Base-by-base conservation (phyloP, 2,113 vertebrate species). In the Dendrocopos noguchii region DNA sequence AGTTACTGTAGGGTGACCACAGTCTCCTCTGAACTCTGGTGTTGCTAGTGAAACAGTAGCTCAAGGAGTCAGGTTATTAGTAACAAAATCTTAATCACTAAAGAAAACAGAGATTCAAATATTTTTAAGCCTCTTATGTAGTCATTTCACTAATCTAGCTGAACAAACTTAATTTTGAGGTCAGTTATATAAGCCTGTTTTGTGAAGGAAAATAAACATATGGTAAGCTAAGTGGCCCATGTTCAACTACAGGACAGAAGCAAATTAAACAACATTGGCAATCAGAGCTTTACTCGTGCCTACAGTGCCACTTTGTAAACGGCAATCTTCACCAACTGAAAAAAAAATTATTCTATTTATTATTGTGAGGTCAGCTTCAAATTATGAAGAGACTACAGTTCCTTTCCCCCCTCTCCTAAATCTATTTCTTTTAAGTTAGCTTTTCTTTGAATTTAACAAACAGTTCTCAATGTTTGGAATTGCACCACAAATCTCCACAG, bases 391-490 rank as follows among this genome's bases (percentile, higher is more conserved):
- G 2, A 2, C 55, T 20, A 2, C 83, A 73, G 6, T 25, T 60
- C 12, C 4, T 33, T 39, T 57, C 33, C 56, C 24, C 16, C 3
- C 0, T 10, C 3, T 6, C 7, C 13, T 11, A 8, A 57, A 24
- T 57, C 9, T 65, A 9, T 7, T 11, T 27, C 9, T 64, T 33
- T 28, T 29, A 7, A 6, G 47, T 64, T 18, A 0, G 28, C 77
- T 89, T 73, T 70, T 18, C 5, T 70, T 82, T 36, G 24, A 8
- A 29, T 72, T 72, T 81, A 61, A 46, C 9, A 68, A 47, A 29
- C 0, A 1, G 22, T 52, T 83, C 10, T 74, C 2, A 1, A 7
- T 64, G 4, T 10, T 64, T 44, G 47, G 33, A 19, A 5, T 14
- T 42, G 34, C 9, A 75, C 12, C 12, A 39, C 39, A 75, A 61